Evolutionary conservation across 2,888 invertebrate genomes (phyloP), one percentile per base, ranked within the genome.

Genomic region (Cylloceria caligata): DNA sequence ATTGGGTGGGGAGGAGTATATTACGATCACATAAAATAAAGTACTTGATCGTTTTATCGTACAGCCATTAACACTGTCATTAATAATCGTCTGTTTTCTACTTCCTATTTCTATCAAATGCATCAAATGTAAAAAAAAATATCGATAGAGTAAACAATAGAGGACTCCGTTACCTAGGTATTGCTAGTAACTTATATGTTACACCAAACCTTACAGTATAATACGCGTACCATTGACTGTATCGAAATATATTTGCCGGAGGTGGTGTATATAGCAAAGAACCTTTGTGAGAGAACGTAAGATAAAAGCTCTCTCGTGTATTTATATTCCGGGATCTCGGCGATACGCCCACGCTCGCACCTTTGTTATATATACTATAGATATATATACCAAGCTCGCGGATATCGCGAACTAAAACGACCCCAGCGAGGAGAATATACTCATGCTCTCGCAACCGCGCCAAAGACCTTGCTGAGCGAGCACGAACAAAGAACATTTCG

Each of bases 281-380:
- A 75, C 72, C 77, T 82, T 74, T 77, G 77, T 49, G 74, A 74
- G 74, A 74, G 69, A 80, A 80, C 55, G 73, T 77, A 80, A 75
- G 80, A 78, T 78, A 84, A 83, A 80, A 78, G 80, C 67, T 77
- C 79, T 57, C 52, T 47, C 30, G 73, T 75, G 55, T 65, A 68
- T 68, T 60, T 68, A 42, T 52, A 79, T 68, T 62, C 79, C 49
- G 57, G 47, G 19, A 47, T 49, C 16, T 67, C 49, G 47, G 30
- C n/a, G 67, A 49, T 27, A 67, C 72, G 57, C 83, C 78, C 76
- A 74, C 82, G 75, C 82, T 55, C 57, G 39, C 74, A 62, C 42
- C 42, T 42, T 36, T 39, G 19, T 39, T 76, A 55, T 16, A 45
- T 11, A 72, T 45, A 19, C 21, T 16, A 45, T 21, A 19, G 11